phyloP scores from a whole-genome alignment of 2,113 vertebrate species.

The Amblyopsis rosae region DNA sequence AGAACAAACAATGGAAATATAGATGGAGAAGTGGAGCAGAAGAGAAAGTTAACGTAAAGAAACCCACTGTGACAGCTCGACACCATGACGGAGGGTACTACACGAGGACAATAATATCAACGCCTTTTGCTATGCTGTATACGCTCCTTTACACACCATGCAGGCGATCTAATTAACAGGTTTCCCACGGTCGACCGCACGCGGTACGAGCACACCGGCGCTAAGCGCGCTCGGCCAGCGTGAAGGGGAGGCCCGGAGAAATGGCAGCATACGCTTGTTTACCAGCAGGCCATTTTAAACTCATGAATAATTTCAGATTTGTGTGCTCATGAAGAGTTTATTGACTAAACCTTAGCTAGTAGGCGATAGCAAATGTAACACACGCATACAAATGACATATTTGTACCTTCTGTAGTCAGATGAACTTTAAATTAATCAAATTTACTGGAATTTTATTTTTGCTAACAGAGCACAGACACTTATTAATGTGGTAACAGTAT shows the following conservation, averaged over 20 bases:
- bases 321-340: constrained; percentile 21
- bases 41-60: constrained; percentile 6
- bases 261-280: neutral
- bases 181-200: constrained; percentile 13
- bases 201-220: too few relatives aligned
- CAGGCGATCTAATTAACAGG: constrained; percentile 78
- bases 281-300: neutral
- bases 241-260: constrained; percentile 30
- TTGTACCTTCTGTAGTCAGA: neutral
- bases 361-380: neutral
- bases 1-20: neutral
- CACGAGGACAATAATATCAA: constrained; percentile 18
- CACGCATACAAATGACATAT: neutral
- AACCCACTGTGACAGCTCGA: constrained; percentile 20
- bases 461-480: neutral
- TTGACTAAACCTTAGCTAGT: neutral
- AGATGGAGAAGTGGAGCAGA: neutral
- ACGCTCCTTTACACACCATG: constrained; percentile 38
- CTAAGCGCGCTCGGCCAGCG: constrained; percentile 13
- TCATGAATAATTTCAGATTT: constrained; percentile 4
- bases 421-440: neutral
- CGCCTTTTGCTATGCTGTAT: constrained; percentile 28
- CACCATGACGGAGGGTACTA: constrained; percentile 15
- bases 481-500: neutral
- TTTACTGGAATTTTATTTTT: neutral